Percentiles rank a stretch among this genome's conserved stretches.
These are phyloP conservation scores for Tenthredo notha DNA, from an alignment of 2,888 invertebrate genomes.

Conservation along the genomic window DNA sequence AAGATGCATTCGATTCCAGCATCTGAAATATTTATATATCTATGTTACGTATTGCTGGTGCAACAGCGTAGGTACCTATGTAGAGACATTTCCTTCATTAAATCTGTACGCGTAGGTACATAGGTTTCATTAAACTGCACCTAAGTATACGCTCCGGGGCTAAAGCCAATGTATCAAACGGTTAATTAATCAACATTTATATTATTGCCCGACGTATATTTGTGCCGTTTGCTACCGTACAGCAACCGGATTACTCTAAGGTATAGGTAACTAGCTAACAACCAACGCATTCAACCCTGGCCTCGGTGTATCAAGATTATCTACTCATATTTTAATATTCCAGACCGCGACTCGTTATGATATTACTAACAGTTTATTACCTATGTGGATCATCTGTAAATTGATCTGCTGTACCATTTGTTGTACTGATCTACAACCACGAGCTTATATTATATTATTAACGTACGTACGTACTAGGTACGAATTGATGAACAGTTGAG, in stretches of 20 bases:
- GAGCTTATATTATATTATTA: background rate
- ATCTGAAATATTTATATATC: background rate
- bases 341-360: constrained; percentile 20
- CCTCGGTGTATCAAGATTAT: constrained; percentile 46
- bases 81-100: constrained; percentile 42
- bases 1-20: background rate
- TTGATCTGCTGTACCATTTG: constrained; percentile 28
- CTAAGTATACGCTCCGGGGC: constrained; percentile 54
- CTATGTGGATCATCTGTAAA: constrained; percentile 45
- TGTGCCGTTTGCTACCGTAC: constrained; percentile 63
- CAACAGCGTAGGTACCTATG: background rate
- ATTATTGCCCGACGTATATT: constrained; percentile 69
- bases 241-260: constrained; percentile 44
- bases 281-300: background rate
- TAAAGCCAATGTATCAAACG: constrained; percentile 66
- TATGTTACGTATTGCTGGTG: background rate
- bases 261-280: background rate
- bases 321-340: constrained; percentile 47
- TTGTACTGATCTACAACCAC: constrained; percentile 6
- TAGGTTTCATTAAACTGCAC: constrained; percentile 36
- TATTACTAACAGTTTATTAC: constrained; percentile 43
- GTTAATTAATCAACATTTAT: constrained; percentile 75
- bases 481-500: too few species aligned
- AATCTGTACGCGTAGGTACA: constrained; percentile 28
- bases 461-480: too few species aligned